These are phyloP conservation scores for Sinopyrophorus schimmeli DNA, from an alignment of 2,888 invertebrate species.

Conservation along the genomic window DNA sequence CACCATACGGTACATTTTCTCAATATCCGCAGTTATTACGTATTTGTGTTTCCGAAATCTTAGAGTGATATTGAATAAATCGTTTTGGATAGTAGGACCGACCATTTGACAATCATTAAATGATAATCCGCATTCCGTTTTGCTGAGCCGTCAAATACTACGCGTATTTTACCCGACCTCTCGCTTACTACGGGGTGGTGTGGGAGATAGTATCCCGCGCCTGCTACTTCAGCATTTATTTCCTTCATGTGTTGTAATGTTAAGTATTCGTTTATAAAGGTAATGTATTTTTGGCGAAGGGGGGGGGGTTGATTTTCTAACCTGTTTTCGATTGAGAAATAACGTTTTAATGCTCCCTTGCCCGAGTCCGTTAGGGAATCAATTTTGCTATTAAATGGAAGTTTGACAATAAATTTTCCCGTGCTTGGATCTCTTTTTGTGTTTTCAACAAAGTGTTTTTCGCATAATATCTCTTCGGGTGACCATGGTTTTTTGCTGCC, in stretches of 20 bases:
- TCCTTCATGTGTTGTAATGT: constrained; percentile 10
- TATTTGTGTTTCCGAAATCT: constrained; percentile 38
- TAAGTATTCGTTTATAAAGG: constrained; percentile 17
- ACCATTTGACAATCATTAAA: constrained; percentile 34
- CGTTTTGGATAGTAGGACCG: constrained; percentile 42
- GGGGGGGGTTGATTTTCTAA: too few relatives aligned
- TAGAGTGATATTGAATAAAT: constrained; percentile 41
- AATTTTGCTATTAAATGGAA: constrained; percentile 34
- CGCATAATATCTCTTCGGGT: constrained; percentile 32
- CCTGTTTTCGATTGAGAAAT: constrained; percentile 30
- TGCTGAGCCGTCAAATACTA: too few relatives aligned
- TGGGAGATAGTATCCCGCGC: constrained; percentile 22
- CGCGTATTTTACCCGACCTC: too few relatives aligned
- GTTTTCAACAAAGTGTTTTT: constrained; percentile 34
- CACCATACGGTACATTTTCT: constrained; percentile 44
- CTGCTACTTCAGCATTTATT: neutral
- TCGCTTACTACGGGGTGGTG: constrained; percentile 49
- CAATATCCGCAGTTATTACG: constrained; percentile 42
- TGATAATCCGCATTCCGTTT: constrained; percentile 30
- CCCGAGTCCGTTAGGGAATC: constrained; percentile 31
- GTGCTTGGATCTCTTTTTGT: constrained; percentile 27
- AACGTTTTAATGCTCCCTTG: constrained; percentile 31
- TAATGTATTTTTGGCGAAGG: constrained; percentile 24
- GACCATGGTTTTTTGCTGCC: constrained; percentile 3
- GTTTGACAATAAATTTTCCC: constrained; percentile 37